A percentile compares a stretch with the other conserved stretches of the same genome.
Conservation (phyloP, 1,140 invertebrate species). For the Aphaenogaster rudis region DNA sequence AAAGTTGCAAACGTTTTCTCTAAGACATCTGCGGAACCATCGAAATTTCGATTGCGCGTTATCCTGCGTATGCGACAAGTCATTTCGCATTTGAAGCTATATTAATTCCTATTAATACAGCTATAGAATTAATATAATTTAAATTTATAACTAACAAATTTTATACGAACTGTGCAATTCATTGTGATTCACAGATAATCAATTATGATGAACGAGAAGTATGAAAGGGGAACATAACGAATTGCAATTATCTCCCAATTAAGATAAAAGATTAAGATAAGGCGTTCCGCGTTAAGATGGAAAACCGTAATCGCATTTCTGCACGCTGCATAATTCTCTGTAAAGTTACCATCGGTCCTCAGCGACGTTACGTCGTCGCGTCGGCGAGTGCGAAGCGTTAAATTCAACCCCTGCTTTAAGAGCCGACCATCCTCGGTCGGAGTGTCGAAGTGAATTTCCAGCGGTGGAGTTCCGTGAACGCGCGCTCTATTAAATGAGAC, state of each 20-base stretch:
- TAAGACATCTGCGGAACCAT: background rate
- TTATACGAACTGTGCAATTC: background rate
- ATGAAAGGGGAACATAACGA: background rate
- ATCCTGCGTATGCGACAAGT: background rate
- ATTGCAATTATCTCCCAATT: background rate
- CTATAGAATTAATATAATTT: background rate
- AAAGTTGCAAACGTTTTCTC: conserved; percentile 9
- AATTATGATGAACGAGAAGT: background rate
- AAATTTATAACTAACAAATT: background rate
- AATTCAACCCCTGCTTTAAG: conserved; percentile 36
- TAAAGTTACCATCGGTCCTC: background rate
- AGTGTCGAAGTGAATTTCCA: conserved; percentile 21
- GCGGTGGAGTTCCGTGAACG: conserved; percentile 2
- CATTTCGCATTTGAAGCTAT: background rate
- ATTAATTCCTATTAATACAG: background rate
- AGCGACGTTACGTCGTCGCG: background rate
- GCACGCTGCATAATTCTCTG: background rate
- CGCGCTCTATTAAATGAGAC: conserved; percentile 52
- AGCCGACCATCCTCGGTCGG: conserved; percentile 2
- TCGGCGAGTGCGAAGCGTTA: background rate
- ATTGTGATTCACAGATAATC: background rate
- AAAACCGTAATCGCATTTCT: conserved; percentile 11
- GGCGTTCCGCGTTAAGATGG: background rate
- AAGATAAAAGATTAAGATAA: background rate
- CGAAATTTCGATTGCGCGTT: background rate